phyloP scores from a whole-genome alignment of 2,797 vertebrate genomes.

The Coracias cyanogaster region DNA sequence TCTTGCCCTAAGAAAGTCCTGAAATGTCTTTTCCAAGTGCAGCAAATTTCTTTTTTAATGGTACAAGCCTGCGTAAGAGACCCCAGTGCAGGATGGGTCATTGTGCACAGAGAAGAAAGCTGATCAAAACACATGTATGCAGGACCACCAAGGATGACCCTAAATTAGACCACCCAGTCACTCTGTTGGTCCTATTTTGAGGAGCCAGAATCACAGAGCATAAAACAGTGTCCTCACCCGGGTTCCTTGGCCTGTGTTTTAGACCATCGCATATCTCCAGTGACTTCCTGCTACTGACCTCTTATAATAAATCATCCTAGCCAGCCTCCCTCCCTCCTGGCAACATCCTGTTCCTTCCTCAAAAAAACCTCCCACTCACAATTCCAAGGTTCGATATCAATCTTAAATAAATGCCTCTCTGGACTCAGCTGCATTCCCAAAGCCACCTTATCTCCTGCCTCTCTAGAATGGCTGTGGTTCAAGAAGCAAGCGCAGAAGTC shows the following conservation, averaged over 20 bases:
- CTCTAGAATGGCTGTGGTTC: slow-evolving; percentile 56
- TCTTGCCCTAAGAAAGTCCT: not conserved
- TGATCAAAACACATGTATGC: not conserved
- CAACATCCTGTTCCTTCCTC: slow-evolving; percentile 76
- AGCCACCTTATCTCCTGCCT: slow-evolving; percentile 70
- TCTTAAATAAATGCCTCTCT: slow-evolving; percentile 77
- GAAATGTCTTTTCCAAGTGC: not conserved
- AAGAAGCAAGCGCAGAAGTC: slow-evolving; percentile 30
- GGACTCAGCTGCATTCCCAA: slow-evolving; percentile 42
- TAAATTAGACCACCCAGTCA: slow-evolving; percentile 70
- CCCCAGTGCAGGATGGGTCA: not conserved
- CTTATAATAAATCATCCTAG: slow-evolving; percentile 35
- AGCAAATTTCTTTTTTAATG: not conserved
- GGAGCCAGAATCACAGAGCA: not conserved
- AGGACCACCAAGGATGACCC: slow-evolving; percentile 66
- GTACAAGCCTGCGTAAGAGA: not conserved
- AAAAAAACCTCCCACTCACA: slow-evolving; percentile 66
- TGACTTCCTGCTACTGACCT: slow-evolving; percentile 62
- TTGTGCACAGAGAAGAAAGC: not conserved
- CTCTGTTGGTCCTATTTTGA: not conserved
- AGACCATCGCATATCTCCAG: not conserved
- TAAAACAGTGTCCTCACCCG: not conserved
- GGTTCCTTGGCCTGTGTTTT: not conserved
- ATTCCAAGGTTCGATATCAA: slow-evolving; percentile 74
- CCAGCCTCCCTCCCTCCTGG: slow-evolving; percentile 61